phyloP scores from a whole-genome alignment of 2,888 invertebrate genomes.

The Pollenia griseotomentosa region DNA sequence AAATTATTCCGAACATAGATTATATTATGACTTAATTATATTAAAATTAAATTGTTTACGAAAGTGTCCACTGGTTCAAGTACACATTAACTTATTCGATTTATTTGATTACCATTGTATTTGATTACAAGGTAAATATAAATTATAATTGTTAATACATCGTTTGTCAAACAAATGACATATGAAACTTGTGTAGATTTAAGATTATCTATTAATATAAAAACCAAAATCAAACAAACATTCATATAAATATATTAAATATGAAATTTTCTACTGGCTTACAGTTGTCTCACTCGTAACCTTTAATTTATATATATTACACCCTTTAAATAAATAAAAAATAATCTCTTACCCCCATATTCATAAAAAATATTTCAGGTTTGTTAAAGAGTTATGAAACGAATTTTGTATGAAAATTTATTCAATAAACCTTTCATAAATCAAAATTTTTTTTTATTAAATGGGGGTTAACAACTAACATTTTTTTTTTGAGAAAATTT shows the following conservation, averaged over 20 bases:
- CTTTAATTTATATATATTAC: conserved; percentile 4
- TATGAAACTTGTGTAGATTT: not conserved
- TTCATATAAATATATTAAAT: not conserved
- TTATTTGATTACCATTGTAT: conserved; percentile 13
- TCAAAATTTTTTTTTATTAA: too few species aligned
- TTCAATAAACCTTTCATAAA: too few species aligned
- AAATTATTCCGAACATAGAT: not conserved
- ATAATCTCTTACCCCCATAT: not conserved
- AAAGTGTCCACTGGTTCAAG: not conserved
- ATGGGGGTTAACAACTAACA: too few species aligned
- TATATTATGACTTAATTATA: conserved; percentile 9
- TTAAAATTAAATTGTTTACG: not conserved
- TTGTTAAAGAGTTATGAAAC: too few species aligned
- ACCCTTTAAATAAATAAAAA: not conserved
- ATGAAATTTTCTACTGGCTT: not conserved
- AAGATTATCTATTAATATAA: not conserved
- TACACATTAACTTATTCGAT: not conserved
- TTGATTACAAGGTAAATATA: conserved; percentile 6
- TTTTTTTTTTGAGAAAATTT: too few species aligned
- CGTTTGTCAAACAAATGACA: not conserved
- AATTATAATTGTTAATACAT: conserved; percentile 7
- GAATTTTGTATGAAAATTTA: too few species aligned
- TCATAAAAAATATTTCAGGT: too few species aligned
- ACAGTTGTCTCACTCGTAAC: not conserved
- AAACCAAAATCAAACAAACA: not conserved